phyloP scores from a whole-genome alignment of 2,888 invertebrate species.

The Chironomus tentans region DNA sequence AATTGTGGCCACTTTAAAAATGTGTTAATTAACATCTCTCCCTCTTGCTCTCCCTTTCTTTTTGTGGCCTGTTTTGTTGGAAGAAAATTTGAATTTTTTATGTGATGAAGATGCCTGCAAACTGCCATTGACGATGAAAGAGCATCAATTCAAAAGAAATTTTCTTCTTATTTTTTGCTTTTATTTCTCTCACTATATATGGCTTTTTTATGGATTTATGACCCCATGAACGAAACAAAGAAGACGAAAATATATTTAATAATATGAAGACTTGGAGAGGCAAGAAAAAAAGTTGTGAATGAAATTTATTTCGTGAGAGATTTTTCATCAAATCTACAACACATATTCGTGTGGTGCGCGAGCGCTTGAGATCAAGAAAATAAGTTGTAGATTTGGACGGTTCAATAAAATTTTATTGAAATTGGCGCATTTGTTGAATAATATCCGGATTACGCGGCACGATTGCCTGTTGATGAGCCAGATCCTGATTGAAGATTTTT shows the following conservation, averaged over 20 bases:
- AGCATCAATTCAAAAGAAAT: neutral
- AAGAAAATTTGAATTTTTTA: neutral
- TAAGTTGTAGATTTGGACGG: too few relatives aligned
- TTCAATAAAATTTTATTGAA: too few relatives aligned
- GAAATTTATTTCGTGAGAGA: conserved; percentile 7
- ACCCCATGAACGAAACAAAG: neutral
- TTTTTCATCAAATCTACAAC: too few relatives aligned
- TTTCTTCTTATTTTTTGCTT: neutral
- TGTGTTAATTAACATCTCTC: conserved; percentile 22
- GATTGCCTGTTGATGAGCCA: too few relatives aligned
- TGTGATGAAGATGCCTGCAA: too few relatives aligned
- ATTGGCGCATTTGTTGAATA: too few relatives aligned
- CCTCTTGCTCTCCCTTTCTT: neutral
- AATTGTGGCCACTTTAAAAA: conserved; percentile 13
- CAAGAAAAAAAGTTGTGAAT: conserved; percentile 11
- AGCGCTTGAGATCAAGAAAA: too few relatives aligned
- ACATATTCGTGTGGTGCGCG: too few relatives aligned
- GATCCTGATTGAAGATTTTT: too few relatives aligned
- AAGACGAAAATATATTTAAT: too few relatives aligned
- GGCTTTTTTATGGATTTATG: neutral
- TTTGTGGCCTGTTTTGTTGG: neutral
- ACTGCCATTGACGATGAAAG: neutral
- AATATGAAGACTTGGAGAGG: neutral
- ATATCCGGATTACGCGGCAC: too few relatives aligned
- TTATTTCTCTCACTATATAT: too few relatives aligned